A percentile compares a stretch with the other conserved stretches of the same genome.
Conservation (phyloP, 2,113 vertebrate species). For the Alethe diademata region DNA sequence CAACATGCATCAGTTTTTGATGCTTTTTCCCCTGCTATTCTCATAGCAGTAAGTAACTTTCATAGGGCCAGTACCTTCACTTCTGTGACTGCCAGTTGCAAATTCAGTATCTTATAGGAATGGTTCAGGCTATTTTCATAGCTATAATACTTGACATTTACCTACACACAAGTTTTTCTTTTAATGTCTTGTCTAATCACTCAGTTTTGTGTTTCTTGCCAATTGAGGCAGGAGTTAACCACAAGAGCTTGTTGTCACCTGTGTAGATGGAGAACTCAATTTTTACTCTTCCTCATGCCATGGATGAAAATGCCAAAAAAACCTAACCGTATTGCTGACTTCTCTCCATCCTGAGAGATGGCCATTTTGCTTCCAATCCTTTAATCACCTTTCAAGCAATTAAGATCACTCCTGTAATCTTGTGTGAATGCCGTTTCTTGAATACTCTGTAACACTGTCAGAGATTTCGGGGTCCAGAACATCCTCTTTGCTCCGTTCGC, state of each 20-base stretch:
- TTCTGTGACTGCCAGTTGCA: not conserved
- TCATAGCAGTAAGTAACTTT: not conserved
- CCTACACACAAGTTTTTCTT: not conserved
- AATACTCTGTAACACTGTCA: not conserved
- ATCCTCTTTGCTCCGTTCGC: not conserved
- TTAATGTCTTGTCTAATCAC: not conserved
- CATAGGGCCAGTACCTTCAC: not conserved
- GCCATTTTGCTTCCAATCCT: not conserved
- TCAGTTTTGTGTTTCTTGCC: not conserved
- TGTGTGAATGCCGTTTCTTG: not conserved
- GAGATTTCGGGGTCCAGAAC: not conserved
- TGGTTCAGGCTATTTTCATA: not conserved
- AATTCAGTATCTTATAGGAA: not conserved
- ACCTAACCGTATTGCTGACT: not conserved
- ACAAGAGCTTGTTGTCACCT: not conserved
- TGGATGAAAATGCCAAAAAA: not conserved
- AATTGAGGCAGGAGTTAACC: not conserved
- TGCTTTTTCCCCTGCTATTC: not conserved
- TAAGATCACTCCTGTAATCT: not conserved
- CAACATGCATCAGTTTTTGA: not conserved
- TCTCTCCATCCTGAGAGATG: not conserved
- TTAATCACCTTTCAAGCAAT: not conserved
- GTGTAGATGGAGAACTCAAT: not conserved
- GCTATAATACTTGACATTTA: not conserved
- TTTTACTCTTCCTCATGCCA: not conserved